These are phyloP conservation scores for Cosmopolites sordidus DNA, from an alignment of 2,888 invertebrate genomes.

Conservation along the genomic window DNA sequence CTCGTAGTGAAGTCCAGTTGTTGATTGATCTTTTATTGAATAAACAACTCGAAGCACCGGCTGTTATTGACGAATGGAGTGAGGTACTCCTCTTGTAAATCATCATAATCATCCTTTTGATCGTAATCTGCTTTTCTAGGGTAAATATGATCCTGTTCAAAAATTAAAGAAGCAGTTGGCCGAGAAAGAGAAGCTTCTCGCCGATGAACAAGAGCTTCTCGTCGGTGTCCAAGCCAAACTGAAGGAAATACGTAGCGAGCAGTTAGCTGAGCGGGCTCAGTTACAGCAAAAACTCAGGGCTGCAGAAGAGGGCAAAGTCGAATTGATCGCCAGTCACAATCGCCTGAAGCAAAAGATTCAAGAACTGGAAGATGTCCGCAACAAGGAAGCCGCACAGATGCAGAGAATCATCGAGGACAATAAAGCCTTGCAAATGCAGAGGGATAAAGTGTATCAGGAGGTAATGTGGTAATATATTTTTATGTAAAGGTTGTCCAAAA, in stretches of 20 bases:
- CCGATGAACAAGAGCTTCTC: constrained; percentile 71
- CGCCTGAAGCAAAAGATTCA: constrained; percentile 62
- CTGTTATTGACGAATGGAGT: constrained; percentile 76
- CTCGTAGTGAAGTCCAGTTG: constrained; percentile 82
- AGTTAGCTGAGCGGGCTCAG: constrained; percentile 64
- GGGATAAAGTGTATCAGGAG: constrained; percentile 61
- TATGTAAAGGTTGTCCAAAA: no score
- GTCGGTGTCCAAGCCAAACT: constrained; percentile 72
- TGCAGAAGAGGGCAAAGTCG: constrained; percentile 46
- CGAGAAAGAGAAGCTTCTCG: constrained; percentile 75
- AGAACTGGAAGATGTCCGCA: constrained; percentile 59
- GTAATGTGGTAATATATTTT: no score
- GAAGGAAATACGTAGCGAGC: constrained; percentile 68
- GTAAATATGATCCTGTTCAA: constrained; percentile 78
- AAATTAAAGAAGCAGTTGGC: constrained; percentile 83
- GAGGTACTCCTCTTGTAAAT: constrained; percentile 56
- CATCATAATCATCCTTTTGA: constrained; percentile 6
- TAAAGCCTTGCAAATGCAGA: constrained; percentile 57
- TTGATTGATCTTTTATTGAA: constrained; percentile 85
- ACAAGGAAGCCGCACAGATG: constrained; percentile 52
- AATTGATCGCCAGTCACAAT: constrained; percentile 59
- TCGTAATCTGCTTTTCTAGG: constrained; percentile 46
- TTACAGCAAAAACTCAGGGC: constrained; percentile 51
- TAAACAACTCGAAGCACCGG: constrained; percentile 76
- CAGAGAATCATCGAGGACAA: constrained; percentile 55